Evolutionary conservation across 2,797 vertebrate genomes (phyloP), one percentile per base, ranked within the genome.

Genomic region (Synanceia verrucosa): DNA sequence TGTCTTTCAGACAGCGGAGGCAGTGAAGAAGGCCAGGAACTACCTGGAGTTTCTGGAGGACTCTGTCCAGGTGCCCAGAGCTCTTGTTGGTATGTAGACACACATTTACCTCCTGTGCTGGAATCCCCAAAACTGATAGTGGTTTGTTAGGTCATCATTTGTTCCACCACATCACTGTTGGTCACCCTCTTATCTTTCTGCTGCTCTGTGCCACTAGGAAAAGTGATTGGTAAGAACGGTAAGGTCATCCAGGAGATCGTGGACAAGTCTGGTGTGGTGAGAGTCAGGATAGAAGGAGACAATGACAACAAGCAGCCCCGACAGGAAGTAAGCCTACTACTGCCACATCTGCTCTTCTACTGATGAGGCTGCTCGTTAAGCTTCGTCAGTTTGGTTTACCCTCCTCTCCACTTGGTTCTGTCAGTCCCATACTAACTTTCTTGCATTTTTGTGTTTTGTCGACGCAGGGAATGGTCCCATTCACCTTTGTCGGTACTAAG

Each of bases 181-280:
- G 14, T 53, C 5, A n/a, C 16, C 21, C 1, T 21, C 7, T 61
- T 4, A 19, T 33, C 26, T 29, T 19, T 21, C 29, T 12, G 3
- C 13, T 73, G 14, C 21, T 76, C 9, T 66, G 28, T 52, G 24
- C 79, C 82, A 52, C 0, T 82, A 99, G 97, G 98, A 82, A 99
- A 99, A 94, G 98, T 99, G 79, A 99, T 99, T 81, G 98, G 98
- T 59, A 99, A 99, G 94, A 99, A 97, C 71, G 98, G 98, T 41
- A 99, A 99, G 88, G 98, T 99, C 71, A 99, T 99, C 93, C 98
- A 99, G 90, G 98, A 99, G 94, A 96, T 99, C 58, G 98, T 99
- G 86, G 98, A 99, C 90, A 99, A 99, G 89, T 99, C 98, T 28
- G 98, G 98, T 51, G 98, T 99, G 65, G 98, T 99, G 84, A 94